These are phyloP conservation scores for Graphium colonna DNA, from an alignment of 2,888 invertebrate species.

Conservation along the genomic window DNA sequence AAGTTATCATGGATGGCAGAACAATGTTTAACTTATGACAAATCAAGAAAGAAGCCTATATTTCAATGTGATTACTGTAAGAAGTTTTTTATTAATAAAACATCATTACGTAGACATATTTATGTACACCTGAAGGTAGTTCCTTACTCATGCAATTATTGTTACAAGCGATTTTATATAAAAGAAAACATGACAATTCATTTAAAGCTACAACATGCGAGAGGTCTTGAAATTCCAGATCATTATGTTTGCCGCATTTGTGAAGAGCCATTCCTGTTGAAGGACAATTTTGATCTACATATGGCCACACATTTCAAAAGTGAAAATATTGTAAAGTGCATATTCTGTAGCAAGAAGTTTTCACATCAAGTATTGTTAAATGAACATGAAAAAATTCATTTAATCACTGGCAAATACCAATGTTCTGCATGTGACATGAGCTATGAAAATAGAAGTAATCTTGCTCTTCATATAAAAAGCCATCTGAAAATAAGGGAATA, in stretches of 20 bases:
- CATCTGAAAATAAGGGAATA: constrained; percentile 88
- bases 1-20: constrained; percentile 14
- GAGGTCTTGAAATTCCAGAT: constrained; percentile 39
- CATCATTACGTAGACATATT: constrained; percentile 84
- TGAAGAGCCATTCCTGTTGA: constrained; percentile 86
- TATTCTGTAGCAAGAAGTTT: constrained; percentile 76
- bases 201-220: constrained; percentile 76
- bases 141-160: constrained; percentile 82
- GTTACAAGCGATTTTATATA: constrained; percentile 82
- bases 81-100: constrained; percentile 82
- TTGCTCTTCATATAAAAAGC: constrained; percentile 82
- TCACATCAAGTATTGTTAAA: constrained; percentile 52
- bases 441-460: constrained; percentile 83
- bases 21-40: constrained; percentile 12
- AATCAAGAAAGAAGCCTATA: constrained; percentile 21
- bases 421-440: constrained; percentile 86
- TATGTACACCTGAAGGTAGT: constrained; percentile 83
- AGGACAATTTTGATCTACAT: constrained; percentile 87
- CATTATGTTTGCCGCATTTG: constrained; percentile 87
- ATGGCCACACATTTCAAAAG: constrained; percentile 83
- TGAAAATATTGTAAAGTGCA: constrained; percentile 81
- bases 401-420: constrained; percentile 84
- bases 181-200: constrained; percentile 84
- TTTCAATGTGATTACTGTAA: constrained; percentile 81
- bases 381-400: constrained; percentile 88